Evolutionary conservation across 2,888 invertebrate genomes (phyloP), one percentile per base, ranked within the genome.

Genomic region (Eupithecia abbreviata): DNA sequence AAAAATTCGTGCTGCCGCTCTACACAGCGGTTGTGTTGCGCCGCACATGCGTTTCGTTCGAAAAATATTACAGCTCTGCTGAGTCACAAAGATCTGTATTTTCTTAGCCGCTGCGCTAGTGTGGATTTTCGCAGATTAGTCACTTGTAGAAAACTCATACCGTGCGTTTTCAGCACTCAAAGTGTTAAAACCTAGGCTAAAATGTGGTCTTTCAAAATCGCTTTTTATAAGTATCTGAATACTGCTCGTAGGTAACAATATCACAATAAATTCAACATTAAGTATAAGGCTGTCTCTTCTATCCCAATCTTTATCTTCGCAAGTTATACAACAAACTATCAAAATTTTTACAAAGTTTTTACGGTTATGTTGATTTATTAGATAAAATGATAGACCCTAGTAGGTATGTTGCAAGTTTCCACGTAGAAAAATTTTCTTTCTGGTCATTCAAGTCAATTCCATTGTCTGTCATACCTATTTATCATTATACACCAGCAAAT

Each of bases 171-270:
- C n/a, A n/a, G n/a, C n/a, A n/a, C n/a, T n/a, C n/a, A n/a, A n/a
- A n/a, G n/a, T n/a, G n/a, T 18, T 65, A 30, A 4, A 65, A 30
- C 12, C 66, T 66, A 42, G 30, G 42, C 66, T 15, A 6, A 58
- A 10, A 30, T 18, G 18, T 58, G 18, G 55, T n/a, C n/a, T 6
- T 62, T 62, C 62, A 62, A 30, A 30, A 62, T 62, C 30, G 30
- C 10, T 30, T 62, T 30, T 30, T 62, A 18, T 30, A 62, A 30
- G 12, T 66, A 42, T 66, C 42, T 42, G 15, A 66, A 66, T 42
- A 66, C 41, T 66, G 66, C 15, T 66, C 41, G 41, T 66, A 42
- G 66, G 66, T 42, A 66, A 66, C 42, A 66, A 41, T 66, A 66
- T 42, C 66, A 66, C 66, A 42, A 66, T 15, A 42, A 66, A 66